Evolutionary conservation across 2,113 vertebrate species (phyloP).

Genomic region (Monopterus albus): DNA sequence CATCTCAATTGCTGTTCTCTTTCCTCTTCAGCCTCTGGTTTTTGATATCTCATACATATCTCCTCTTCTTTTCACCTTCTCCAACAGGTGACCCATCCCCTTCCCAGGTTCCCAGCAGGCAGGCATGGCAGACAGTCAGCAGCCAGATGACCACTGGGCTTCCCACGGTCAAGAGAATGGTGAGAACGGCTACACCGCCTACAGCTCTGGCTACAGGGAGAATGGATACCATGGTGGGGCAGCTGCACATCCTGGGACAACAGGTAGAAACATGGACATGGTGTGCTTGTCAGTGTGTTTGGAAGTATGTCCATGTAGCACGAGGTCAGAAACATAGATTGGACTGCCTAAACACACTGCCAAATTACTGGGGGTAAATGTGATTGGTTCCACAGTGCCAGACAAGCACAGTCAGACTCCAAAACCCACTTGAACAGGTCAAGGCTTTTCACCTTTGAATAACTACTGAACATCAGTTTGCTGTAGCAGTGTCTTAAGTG

Average conservation of each 20-base stretch:
- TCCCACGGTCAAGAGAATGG: conserved; percentile 74
- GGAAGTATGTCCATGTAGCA: conserved; percentile 21
- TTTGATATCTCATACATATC: background rate
- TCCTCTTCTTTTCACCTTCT: background rate
- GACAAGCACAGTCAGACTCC: conserved; percentile 12
- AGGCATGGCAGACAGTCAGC: conserved; percentile 79
- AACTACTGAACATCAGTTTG: conserved; percentile 1
- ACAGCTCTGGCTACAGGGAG: conserved; percentile 69
- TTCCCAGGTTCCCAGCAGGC: conserved; percentile 58
- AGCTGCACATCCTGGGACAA: conserved; percentile 51
- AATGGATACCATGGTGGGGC: conserved; percentile 73
- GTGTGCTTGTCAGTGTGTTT: background rate
- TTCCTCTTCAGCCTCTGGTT: background rate
- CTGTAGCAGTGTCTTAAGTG: background rate
- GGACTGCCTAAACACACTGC: conserved; percentile 1
- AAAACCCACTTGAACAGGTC: conserved; percentile 3
- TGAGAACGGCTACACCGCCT: conserved; percentile 75
- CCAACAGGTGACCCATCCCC: conserved; percentile 49
- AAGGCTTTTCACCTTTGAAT: conserved; percentile 19
- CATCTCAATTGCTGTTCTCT: background rate
- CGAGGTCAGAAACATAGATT: conserved; percentile 19
- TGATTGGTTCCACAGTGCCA: conserved; percentile 16
- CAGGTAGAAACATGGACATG: conserved; percentile 48
- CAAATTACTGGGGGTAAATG: conserved; percentile 29
- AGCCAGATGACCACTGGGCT: conserved; percentile 75